Percentiles rank a stretch among this genome's conserved stretches.
These are phyloP conservation scores for Geococcyx californianus DNA, from an alignment of 2,113 vertebrate genomes.

Conservation along the genomic window DNA sequence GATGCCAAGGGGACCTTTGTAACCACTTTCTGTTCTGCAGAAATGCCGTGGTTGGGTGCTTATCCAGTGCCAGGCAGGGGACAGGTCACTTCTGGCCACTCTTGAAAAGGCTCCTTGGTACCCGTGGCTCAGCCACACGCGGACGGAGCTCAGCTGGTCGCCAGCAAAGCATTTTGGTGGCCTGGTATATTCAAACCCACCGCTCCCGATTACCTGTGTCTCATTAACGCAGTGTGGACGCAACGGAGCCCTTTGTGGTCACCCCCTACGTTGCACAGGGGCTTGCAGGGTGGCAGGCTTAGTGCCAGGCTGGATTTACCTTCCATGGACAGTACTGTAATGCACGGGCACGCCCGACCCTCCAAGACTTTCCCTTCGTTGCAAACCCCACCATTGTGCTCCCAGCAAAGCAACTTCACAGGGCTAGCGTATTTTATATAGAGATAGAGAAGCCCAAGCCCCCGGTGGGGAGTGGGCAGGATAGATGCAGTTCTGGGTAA, in stretches of 20 bases:
- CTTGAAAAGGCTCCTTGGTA: neutral
- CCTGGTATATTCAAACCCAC: neutral
- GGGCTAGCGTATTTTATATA: conserved; percentile 71
- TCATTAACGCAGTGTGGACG: neutral
- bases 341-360: neutral
- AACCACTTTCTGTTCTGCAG: neutral
- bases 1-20: neutral
- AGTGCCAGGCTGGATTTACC: neutral
- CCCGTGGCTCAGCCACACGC: neutral
- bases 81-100: neutral
- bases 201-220: neutral
- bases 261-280: neutral
- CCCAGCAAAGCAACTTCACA: conserved; percentile 62
- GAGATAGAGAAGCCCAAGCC: conserved; percentile 33
- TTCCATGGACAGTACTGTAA: neutral
- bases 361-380: neutral
- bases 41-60: neutral
- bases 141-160: neutral
- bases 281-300: neutral
- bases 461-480: conserved; percentile 25
- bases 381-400: conserved; percentile 66
- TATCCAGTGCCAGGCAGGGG: neutral
- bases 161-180: neutral
- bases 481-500: conserved; percentile 46
- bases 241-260: neutral